Percentiles rank a stretch among this genome's conserved stretches.
Evolutionary conservation across 2,113 vertebrate species (phyloP).

Genomic region (Harpagus bidentatus): DNA sequence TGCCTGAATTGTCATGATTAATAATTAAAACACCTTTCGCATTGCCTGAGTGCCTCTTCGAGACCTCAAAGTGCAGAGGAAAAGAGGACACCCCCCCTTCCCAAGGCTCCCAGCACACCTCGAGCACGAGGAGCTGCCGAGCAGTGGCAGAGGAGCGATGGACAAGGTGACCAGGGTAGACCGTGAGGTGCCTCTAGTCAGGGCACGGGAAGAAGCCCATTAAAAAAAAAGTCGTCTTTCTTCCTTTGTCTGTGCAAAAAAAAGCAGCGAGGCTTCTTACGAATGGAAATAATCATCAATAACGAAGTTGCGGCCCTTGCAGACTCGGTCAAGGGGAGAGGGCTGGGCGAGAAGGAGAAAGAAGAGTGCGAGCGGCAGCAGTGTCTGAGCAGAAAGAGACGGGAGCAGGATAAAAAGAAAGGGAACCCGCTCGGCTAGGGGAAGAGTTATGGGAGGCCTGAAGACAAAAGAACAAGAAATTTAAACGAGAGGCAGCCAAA

Average conservation of each 20-base stretch:
- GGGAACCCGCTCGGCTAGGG: not conserved
- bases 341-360: not conserved
- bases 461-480: constrained; percentile 15
- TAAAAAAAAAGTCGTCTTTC: not conserved
- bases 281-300: not conserved
- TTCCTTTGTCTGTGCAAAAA: not conserved
- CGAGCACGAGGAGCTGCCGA: not conserved
- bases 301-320: not conserved
- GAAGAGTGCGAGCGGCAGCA: rapidly evolving
- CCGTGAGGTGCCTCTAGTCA: not conserved
- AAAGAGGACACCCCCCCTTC: not conserved
- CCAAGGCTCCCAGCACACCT: not conserved
- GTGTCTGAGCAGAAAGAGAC: not conserved
- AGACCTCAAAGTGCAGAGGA: not conserved
- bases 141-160: rapidly evolving
- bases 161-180: not conserved
- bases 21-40: not conserved
- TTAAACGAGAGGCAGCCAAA: not conserved
- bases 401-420: not conserved
- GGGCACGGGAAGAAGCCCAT: not conserved
- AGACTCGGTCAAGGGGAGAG: not conserved
- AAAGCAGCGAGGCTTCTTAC: not conserved
- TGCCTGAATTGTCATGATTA: not conserved
- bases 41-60: not conserved
- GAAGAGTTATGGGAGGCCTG: constrained; percentile 7